These are phyloP conservation scores for Petromus typicus DNA, from an alignment of 2,113 vertebrate genomes.

Conservation along the genomic window DNA sequence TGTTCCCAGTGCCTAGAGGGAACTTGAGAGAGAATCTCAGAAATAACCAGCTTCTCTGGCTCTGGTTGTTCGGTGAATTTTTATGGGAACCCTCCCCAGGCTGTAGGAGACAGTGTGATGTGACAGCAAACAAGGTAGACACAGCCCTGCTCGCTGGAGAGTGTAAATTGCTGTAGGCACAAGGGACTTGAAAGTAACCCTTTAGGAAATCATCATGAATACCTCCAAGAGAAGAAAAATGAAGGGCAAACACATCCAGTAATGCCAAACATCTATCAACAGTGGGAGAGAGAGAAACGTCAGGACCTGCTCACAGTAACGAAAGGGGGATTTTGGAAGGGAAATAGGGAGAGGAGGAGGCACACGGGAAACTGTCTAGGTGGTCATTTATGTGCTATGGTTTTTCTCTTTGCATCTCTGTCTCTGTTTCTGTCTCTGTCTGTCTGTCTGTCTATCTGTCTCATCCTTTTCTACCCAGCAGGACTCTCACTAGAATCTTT, in stretches of 20 bases:
- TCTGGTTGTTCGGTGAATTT: not conserved
- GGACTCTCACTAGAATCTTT: conserved; percentile 2
- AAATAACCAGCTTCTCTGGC: not conserved
- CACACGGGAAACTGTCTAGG: conserved; percentile 8
- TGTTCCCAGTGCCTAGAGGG: not conserved
- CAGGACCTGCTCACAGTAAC: conserved; percentile 23
- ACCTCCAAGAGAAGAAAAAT: not conserved
- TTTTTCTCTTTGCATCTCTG: not conserved
- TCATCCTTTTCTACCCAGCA: not conserved
- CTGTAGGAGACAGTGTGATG: not conserved
- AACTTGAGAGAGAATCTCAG: not conserved
- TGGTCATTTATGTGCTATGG: not conserved
- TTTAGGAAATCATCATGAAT: conserved; percentile 13
- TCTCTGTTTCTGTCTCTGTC: not conserved
- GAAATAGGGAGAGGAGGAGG: conserved; percentile 11
- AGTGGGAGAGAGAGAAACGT: not conserved
- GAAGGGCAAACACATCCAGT: conserved; percentile 13
- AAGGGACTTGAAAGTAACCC: not conserved
- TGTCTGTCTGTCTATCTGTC: not conserved
- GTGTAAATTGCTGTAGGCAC: not conserved
- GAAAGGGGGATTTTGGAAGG: conserved; percentile 2
- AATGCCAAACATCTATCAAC: conserved; percentile 37
- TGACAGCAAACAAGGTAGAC: not conserved
- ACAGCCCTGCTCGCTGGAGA: not conserved
- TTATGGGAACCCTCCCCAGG: not conserved